A percentile compares a stretch with the other conserved stretches of the same genome.
Evolutionary conservation across 2,797 vertebrate species (phyloP).

Genomic region (Dicrostonyx torquatus): DNA sequence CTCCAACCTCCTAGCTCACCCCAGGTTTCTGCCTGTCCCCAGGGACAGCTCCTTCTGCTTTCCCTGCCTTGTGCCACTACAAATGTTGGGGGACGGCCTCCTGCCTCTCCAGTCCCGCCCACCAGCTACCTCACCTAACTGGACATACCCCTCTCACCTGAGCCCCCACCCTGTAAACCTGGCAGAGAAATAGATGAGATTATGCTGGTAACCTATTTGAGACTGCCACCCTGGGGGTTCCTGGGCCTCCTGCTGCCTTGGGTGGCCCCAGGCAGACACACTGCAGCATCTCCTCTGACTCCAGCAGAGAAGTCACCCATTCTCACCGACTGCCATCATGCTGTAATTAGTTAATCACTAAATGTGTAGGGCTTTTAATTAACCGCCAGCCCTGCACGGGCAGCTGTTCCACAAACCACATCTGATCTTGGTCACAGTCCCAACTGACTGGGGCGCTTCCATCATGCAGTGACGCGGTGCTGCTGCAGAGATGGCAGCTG

Average conservation of each 20-base stretch:
- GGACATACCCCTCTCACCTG: neutral
- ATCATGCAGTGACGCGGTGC: slow-evolving; percentile 59
- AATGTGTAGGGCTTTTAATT: slow-evolving; percentile 87
- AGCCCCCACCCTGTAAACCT: slow-evolving; percentile 53
- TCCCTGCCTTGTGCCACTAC: neutral
- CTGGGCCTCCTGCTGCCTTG: slow-evolving; percentile 78
- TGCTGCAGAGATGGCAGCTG: neutral
- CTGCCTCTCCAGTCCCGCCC: neutral
- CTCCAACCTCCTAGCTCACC: no score
- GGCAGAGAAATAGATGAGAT: slow-evolving; percentile 80
- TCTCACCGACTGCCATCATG: slow-evolving; percentile 83
- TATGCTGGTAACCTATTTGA: slow-evolving; percentile 70
- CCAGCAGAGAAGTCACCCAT: slow-evolving; percentile 84
- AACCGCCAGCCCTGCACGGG: slow-evolving; percentile 85
- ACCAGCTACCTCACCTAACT: fast-evolving
- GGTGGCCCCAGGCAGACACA: slow-evolving; percentile 84
- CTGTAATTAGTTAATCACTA: slow-evolving; percentile 90
- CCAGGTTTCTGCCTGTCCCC: neutral
- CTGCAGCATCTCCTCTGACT: slow-evolving; percentile 82
- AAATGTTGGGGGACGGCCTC: neutral
- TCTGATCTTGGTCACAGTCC: slow-evolving; percentile 78
- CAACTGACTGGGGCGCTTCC: slow-evolving; percentile 76
- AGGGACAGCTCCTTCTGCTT: no score
- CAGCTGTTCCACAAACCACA: slow-evolving; percentile 86
- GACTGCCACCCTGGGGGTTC: slow-evolving; percentile 76